These are phyloP conservation scores for Garrulus glandarius DNA, from an alignment of 2,797 vertebrate species.

Conservation along the genomic window DNA sequence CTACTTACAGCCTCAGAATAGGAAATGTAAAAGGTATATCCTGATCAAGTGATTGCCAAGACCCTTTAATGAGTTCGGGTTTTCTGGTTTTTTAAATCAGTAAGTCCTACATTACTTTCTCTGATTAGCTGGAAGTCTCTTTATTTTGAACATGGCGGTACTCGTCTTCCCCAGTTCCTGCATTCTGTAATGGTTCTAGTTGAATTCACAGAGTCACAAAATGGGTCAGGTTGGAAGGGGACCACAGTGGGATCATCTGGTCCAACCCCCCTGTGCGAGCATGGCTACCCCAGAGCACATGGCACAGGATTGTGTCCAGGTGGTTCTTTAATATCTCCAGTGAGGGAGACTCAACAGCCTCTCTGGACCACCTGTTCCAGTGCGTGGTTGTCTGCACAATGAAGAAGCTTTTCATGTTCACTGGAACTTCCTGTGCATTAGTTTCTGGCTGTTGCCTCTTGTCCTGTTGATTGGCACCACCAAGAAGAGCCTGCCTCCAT, in stretches of 20 bases:
- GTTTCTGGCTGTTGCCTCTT: not conserved
- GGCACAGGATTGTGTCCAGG: not conserved
- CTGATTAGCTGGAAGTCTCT: not conserved
- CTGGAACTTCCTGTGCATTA: not conserved
- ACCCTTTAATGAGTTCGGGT: not conserved
- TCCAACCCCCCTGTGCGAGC: not conserved
- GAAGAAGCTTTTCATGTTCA: not conserved
- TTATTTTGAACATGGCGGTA: not conserved
- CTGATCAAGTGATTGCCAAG: not conserved
- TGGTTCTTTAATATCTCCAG: fast-evolving
- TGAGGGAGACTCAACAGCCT: not conserved
- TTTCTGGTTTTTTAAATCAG: not conserved
- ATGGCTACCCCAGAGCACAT: not conserved
- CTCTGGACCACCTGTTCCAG: not conserved
- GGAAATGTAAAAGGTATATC: not conserved
- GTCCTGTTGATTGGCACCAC: not conserved
- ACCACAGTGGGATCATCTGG: not conserved
- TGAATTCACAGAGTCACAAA: not conserved
- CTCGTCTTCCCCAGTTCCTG: not conserved
- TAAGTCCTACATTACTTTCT: not conserved
- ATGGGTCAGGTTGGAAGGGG: not conserved
- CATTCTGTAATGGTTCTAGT: not conserved
- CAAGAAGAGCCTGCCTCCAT: not conserved
- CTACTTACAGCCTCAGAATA: not conserved
- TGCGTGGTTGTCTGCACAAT: fast-evolving